These are phyloP conservation scores for Setophaga petechia DNA, from an alignment of 2,113 vertebrate genomes.

Conservation along the genomic window DNA sequence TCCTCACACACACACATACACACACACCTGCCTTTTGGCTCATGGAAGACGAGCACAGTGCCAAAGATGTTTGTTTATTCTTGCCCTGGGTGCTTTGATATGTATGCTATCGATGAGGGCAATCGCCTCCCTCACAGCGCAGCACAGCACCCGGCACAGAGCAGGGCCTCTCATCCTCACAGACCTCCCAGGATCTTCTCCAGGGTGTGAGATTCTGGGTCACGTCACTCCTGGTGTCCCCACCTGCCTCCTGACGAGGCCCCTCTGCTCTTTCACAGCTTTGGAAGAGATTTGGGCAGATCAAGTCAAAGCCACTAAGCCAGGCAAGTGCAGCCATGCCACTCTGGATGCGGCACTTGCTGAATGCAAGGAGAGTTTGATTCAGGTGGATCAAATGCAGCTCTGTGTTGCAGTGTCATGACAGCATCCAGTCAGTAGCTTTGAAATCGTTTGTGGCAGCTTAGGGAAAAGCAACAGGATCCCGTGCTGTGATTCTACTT, in stretches of 20 bases:
- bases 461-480: not conserved
- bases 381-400: not conserved
- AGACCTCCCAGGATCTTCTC: conserved; percentile 1
- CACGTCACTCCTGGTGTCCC: not conserved
- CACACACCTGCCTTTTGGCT: conserved; percentile 55
- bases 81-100: conserved; percentile 56
- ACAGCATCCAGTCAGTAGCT: not conserved
- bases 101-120: not conserved
- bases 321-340: not conserved
- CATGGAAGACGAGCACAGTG: not conserved
- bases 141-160: not conserved
- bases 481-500: not conserved
- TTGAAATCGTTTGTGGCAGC: not conserved
- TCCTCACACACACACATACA: not conserved
- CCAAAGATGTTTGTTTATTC: conserved; percentile 63
- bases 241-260: not conserved
- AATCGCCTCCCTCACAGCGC: not conserved
- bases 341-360: not conserved
- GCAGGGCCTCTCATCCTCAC: not conserved
- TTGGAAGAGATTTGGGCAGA: not conserved
- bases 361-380: not conserved
- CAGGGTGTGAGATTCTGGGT: not conserved
- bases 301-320: not conserved
- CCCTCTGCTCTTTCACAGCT: not conserved
- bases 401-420: not conserved